Base-by-base conservation (phyloP, 2,888 invertebrate species). In the Resseliella maxima region DNA sequence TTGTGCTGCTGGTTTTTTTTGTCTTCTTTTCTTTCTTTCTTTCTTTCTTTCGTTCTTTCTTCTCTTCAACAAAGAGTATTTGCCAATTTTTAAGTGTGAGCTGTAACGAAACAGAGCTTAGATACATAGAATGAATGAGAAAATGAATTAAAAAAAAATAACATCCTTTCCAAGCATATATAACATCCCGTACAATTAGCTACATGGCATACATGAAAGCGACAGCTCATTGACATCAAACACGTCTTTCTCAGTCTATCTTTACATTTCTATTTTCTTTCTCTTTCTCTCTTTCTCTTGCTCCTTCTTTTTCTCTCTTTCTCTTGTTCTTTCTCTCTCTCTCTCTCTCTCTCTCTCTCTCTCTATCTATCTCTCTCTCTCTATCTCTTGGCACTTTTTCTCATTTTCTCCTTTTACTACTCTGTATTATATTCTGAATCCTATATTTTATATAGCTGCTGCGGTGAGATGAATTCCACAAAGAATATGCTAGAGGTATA, bases 121-220 rank as follows among this genome's bases (percentile, higher is more conserved):
- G 46, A 72, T 8, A 24, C 5, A 59, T 24, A 24, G 3, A 12
- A 27, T 2, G 12, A 59, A 27, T 27, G 27, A 41, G 41, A 5
- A 41, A 41, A 27, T 24, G 24, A 59, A 3, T 24, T n/a, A 59
- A 12, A 27, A 59, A 59, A 12, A 59, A 59, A 24, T 3, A 59
- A 27, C 72, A 35, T 31, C 18, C 35, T 31, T 35, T n/a, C n/a
- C 31, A 72, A 72, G n/a, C 72, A 72, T 72, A 31, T 31, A 72
- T n/a, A n/a, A n/a, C 72, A 72, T 27, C 72, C 31, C 31, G n/a
- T 72, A 72, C 72, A 72, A 72, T 72, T 72, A 72, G 31, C 72
- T 72, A 35, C 18, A 15, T 27, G 72, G n/a, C 31, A 72, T 72
- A 72, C 31, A 31, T 72, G 72, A 15, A 72, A 12, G 72, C 15